Base-by-base conservation (phyloP, 2,797 vertebrate species). In the Acrocephalus scirpaceus region DNA sequence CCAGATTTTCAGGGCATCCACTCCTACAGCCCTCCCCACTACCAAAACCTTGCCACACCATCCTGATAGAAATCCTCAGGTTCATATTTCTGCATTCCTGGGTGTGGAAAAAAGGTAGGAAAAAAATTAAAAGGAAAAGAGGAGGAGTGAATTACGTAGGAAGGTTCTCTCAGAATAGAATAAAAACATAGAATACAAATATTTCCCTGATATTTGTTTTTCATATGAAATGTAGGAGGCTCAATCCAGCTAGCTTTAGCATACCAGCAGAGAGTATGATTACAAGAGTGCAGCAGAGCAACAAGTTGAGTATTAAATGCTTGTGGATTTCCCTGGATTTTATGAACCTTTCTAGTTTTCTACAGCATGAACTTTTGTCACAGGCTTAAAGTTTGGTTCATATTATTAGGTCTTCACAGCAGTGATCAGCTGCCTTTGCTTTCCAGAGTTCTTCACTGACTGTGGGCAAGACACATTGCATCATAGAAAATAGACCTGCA, bases 221-320 rank as follows among this genome's bases (percentile, higher is more conserved):
- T 76, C 5, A 26, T 26, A 40, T 25, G 26, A 51, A 81, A 40
- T 34, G 21, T 23, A 77, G 16, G 15, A 62, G 8, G 5, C 6
- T 69, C 32, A 62, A 38, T 58, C 13, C 13, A 65, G 16, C 3
- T 20, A 90, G 6, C 12, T 53, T 14, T 78, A 22, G 30, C 16
- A 38, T 27, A 36, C 10, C 0, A 4, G 2, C 0, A 3, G 13
- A 56, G 3, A 64, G 12, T 32, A 12, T 29, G 7, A 72, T 54
- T 86, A 47, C 11, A 36, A 19, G 18, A 64, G n/a, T 48, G 27
- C 0, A 4, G 11, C 10, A 45, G 17, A 64, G 14, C 2, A 4
- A 57, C 4, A 62, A 62, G 25, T 27, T 45, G 13, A 42, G 2
- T 66, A 32, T 47, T n/a, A 19, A 7, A 51, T 13, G 20, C 17